Base-by-base conservation (phyloP, 2,888 invertebrate genomes). In the Cataglyphis albicans region DNA sequence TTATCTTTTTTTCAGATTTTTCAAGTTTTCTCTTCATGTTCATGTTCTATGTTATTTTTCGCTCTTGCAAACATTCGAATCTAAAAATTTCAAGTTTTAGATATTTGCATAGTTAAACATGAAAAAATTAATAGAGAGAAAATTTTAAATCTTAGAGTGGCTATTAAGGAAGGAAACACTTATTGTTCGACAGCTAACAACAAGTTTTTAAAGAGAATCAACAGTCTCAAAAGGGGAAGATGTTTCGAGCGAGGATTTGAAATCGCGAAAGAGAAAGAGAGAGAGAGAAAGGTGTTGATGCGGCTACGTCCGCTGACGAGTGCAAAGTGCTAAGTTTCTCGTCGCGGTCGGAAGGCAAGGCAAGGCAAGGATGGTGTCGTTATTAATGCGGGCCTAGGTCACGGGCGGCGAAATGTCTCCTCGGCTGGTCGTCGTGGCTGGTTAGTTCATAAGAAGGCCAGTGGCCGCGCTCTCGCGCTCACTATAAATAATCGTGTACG, bases 401-500 rank as follows among this genome's bases (percentile, higher is more conserved):
- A 95, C 95, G 95, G 95, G 95, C 95, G 95, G 89, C 93, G 93
- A 92, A 94, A 94, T 93, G 93, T 94, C 91, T 91, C 91, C 44
- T 78, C 92, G 90, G 38, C 38, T 63, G 52, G 93, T 93, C 57
- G 92, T 92, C 92, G 74, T 64, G 91, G 92, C 90, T 91, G 92
- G 94, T 95, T 95, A 95, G 95, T 95, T 96, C 95, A 95, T 95
- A 95, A 95, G 95, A 95, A 95, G 95, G 94, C 94, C 94, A 93
- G 94, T 94, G 94, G 93, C 94, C 93, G 94, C 94, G 93, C 93
- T 93, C 25, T 78, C 95, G 95, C 95, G 95, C 95, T 94, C 94
- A 95, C 96, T 97, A 97, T 96, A 96, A 97, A 97, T 97, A 97
- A 96, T 96, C 95, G 95, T 95, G 96, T 72, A 95, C 96, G 93